A percentile compares a stretch with the other conserved stretches of the same genome.
Evolutionary conservation across 2,888 invertebrate species (phyloP).

Genomic region (Orthosia gothica): DNA sequence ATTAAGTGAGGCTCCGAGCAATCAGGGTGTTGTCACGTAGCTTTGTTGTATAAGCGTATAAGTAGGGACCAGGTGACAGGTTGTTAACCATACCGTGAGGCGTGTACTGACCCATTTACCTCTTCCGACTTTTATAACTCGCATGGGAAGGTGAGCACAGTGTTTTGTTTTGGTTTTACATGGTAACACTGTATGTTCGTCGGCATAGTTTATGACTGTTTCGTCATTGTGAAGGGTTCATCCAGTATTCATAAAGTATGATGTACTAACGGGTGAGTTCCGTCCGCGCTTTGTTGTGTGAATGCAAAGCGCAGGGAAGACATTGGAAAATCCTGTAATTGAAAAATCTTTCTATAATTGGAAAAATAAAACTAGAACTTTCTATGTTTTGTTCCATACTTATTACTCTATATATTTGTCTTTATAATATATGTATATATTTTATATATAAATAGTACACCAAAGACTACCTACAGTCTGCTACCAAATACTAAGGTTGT

Average conservation of each 20-base stretch:
- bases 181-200: conserved; percentile 24
- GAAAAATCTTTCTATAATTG: no score
- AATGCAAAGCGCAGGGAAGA: neutral
- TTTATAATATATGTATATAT: no score
- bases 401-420: no score
- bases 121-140: conserved; percentile 52
- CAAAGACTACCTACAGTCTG: no score
- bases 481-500: no score
- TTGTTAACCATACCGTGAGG: conserved; percentile 52
- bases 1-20: conserved; percentile 32
- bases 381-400: no score
- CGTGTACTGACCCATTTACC: conserved; percentile 58
- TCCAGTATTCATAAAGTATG: conserved; percentile 16
- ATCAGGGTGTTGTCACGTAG: conserved; percentile 54
- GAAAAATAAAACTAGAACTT: conserved; percentile 2
- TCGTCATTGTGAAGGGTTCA: conserved; percentile 25
- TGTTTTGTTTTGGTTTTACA: conserved; percentile 42
- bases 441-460: no score
- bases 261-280: neutral
- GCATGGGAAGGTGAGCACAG: conserved; percentile 40
- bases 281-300: neutral
- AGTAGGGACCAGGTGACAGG: conserved; percentile 39
- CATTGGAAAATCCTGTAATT: neutral
- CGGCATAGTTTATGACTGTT: conserved; percentile 29
- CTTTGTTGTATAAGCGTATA: conserved; percentile 48